Percentiles rank a stretch among this genome's conserved stretches.
phyloP scores from a whole-genome alignment of 2,113 vertebrate genomes.

The Mesoclemmys tuberculata region DNA sequence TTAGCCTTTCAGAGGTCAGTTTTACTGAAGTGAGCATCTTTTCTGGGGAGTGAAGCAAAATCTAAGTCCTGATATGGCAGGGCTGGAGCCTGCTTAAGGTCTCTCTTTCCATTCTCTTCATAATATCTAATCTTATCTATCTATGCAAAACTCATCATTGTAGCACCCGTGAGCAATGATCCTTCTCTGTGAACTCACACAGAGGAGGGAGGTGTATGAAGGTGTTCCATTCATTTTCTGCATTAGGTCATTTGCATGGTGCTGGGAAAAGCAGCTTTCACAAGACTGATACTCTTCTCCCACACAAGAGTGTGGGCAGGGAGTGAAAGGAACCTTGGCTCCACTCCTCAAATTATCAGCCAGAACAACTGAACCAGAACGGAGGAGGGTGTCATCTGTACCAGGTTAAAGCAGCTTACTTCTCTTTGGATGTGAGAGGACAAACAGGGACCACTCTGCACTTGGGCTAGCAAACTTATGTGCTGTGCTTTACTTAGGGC shows the following conservation, averaged over 20 bases:
- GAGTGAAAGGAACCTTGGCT: background rate
- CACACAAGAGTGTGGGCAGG: background rate
- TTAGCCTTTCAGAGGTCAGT: background rate
- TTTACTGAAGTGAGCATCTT: background rate
- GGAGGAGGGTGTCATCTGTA: background rate
- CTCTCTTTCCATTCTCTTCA: background rate
- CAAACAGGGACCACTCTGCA: background rate
- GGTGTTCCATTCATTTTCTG: background rate
- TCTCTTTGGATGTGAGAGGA: background rate
- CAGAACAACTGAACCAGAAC: background rate
- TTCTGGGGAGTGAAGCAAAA: background rate
- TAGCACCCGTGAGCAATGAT: background rate
- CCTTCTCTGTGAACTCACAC: background rate
- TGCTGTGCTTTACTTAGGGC: background rate
- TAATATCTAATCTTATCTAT: background rate
- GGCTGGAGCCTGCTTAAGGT: background rate
- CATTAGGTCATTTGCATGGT: background rate
- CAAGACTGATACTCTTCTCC: background rate
- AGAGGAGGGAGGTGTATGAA: background rate
- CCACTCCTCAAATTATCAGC: background rate
- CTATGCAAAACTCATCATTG: background rate
- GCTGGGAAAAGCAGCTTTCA: background rate
- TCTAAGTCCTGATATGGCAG: background rate
- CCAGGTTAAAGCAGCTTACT: background rate
- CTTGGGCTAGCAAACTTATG: background rate